Evolutionary conservation across 2,888 invertebrate genomes (phyloP), one percentile per base, ranked within the genome.

Genomic region (Sinodicranocentrus sp.): DNA sequence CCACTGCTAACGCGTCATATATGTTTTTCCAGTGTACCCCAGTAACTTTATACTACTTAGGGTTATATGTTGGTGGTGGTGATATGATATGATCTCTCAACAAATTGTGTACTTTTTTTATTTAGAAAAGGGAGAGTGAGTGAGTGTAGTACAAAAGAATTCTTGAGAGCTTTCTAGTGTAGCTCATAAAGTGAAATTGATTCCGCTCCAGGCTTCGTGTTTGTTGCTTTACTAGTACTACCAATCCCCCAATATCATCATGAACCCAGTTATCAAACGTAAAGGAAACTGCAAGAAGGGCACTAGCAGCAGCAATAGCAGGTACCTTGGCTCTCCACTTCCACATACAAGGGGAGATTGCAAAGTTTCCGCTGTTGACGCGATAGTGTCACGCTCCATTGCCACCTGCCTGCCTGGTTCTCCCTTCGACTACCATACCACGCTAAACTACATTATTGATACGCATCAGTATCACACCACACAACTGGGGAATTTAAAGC

Each of bases 131-230:
- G 67, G 43, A 57, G 59, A 48, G 57, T 19, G 57, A 6, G 3
- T 48, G 48, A 48, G 44, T 26, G 59, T 23, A 33, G 70, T 61
- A 44, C 19, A 68, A 78, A n/a, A 78, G 44, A 44, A 59, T 52
- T 75, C 70, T 68, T 82, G 67, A 82, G 75, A 82, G 82, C 75
- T 82, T 82, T 82, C 82, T 73, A 82, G 75, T 82, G 82, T 82
- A 75, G 68, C 82, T 75, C 82, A 82, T 82, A 82, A 82, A 82
- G 75, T 75, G 75, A 82, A 82, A 82, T 82, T 82, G 82, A 82
- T 82, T 75, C 63, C 61, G 82, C 82, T 75, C 61, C 75, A 61
- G 82, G 82, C 82, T 63, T 70, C 61, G 59, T 82, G 70, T 82
- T 82, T 82, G 82, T 82, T 82, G 82, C 82, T 70, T 15, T 68